These are phyloP conservation scores for Caerostris darwini DNA, from an alignment of 1,140 invertebrate genomes.

Conservation along the genomic window DNA sequence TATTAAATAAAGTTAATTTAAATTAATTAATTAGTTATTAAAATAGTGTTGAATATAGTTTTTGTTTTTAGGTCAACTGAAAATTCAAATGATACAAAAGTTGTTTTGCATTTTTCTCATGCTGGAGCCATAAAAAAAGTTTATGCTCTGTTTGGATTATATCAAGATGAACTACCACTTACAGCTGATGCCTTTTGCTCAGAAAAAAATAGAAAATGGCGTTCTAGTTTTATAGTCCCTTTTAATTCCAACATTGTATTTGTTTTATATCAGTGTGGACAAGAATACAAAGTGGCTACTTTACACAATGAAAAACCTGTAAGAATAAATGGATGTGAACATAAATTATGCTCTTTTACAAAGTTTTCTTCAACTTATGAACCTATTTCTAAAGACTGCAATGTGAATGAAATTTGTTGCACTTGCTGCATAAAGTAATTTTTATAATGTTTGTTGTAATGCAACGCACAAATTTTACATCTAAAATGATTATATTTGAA, in stretches of 20 bases:
- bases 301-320: conserved; percentile 77
- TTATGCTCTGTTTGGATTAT: conserved; percentile 88
- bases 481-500: neutral
- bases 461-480: neutral
- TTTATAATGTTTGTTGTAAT: neutral
- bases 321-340: conserved; percentile 67
- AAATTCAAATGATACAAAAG: conserved; percentile 40
- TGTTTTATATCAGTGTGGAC: conserved; percentile 85
- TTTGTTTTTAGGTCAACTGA: neutral
- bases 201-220: conserved; percentile 87
- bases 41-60: neutral
- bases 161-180: conserved; percentile 86
- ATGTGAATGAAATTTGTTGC: conserved; percentile 75
- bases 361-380: conserved; percentile 71
- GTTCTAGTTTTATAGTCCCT: conserved; percentile 88
- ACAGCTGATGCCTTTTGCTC: conserved; percentile 85
- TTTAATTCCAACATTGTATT: conserved; percentile 94
- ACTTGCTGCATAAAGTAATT: conserved; percentile 31
- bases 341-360: conserved; percentile 55
- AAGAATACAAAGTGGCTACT: conserved; percentile 41
- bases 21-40: neutral
- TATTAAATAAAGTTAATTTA: too few relatives aligned
- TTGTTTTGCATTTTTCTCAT: conserved; percentile 78
- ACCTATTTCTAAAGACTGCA: conserved; percentile 58
- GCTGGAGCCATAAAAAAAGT: conserved; percentile 81